Conservation (phyloP, 2,888 invertebrate species). For the Eilema griseolum region DNA sequence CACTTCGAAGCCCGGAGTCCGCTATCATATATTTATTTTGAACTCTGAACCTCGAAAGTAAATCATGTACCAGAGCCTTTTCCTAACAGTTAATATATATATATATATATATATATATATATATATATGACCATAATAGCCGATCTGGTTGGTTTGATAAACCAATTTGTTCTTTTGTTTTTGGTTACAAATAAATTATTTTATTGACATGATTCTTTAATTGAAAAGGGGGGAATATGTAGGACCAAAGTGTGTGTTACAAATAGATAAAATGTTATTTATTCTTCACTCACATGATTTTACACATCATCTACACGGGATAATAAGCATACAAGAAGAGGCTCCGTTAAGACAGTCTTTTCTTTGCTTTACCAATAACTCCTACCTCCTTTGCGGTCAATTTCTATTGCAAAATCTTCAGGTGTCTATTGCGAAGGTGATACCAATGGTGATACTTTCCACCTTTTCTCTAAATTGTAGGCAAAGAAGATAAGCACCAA, state of each 20-base stretch:
- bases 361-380: background rate
- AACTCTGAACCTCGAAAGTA: too few species aligned
- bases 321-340: too few species aligned
- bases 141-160: conserved; percentile 13
- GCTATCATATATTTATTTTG: too few species aligned
- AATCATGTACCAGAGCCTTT: too few species aligned
- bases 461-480: background rate
- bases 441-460: background rate
- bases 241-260: background rate
- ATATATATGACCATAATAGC: conserved; percentile 16
- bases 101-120: too few species aligned
- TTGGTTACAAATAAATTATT: background rate
- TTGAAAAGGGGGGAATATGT: background rate
- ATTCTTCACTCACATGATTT: background rate
- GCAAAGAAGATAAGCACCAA: too few species aligned
- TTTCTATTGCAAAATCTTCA: background rate
- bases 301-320: too few species aligned
- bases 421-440: background rate
- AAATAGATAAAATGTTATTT: background rate
- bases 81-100: too few species aligned
- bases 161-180: conserved; percentile 5
- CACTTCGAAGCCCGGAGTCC: too few species aligned
- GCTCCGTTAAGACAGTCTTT: background rate
- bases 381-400: background rate
- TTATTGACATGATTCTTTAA: background rate